phyloP scores from a whole-genome alignment of 2,888 invertebrate species.

The Acronicta aceris region DNA sequence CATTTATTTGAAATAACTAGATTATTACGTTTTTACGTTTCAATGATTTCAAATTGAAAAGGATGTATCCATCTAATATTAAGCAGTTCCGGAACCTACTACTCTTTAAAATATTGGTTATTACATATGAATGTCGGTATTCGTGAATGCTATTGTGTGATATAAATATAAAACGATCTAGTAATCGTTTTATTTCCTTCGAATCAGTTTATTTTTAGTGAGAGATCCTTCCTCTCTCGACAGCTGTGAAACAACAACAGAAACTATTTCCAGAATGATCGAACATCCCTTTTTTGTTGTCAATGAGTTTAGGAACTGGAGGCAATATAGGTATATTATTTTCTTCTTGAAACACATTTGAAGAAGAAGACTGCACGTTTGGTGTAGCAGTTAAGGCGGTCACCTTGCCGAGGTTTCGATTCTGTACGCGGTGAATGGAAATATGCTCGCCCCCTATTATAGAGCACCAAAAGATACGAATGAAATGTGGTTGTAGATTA shows the following conservation, averaged over 20 bases:
- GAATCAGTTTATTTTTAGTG: constrained; percentile 41
- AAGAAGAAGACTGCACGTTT: no score
- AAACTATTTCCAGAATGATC: constrained; percentile 51
- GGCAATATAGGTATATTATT: not conserved
- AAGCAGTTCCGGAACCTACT: not conserved
- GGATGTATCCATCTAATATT: not conserved
- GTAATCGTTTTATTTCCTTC: constrained; percentile 37
- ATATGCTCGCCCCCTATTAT: no score
- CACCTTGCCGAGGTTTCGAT: no score
- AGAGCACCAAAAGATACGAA: no score
- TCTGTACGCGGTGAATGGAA: no score
- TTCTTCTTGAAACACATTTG: no score
- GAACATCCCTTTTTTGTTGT: constrained; percentile 37
- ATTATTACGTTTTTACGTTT: constrained; percentile 8
- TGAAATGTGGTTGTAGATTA: no score
- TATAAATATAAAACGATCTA: constrained; percentile 1
- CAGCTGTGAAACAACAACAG: constrained; percentile 50
- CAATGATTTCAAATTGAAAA: not conserved
- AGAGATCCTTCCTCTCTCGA: constrained; percentile 41
- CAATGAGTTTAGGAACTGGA: constrained; percentile 6
- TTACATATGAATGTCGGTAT: constrained; percentile 2
- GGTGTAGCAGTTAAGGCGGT: no score
- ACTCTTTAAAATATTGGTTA: not conserved
- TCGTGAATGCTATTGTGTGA: not conserved
- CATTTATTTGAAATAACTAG: constrained; percentile 69